Evolutionary conservation across 2,113 vertebrate species (phyloP), one percentile per base, ranked within the genome.

Genomic region (Lophura nycthemera): DNA sequence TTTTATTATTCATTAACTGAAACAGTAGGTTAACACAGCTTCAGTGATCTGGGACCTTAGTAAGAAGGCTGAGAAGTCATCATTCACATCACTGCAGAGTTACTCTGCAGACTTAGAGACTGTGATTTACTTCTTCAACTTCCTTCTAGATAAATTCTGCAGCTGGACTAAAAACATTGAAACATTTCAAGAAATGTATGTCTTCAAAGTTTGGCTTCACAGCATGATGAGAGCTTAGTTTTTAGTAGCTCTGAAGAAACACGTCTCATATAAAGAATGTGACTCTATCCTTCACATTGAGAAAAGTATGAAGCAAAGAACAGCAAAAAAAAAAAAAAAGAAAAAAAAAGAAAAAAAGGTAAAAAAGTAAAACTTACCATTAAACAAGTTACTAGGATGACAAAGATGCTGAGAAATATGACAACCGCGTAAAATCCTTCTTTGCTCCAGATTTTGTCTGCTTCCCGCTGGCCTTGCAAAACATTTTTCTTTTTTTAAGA

Each of bases 321-420:
- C 72, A 95, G 57, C 29, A 77, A 29, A 61, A 93, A 47, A 21
- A 47, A 47, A 8, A 21, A 47, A 91, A 89, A 90, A 67, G 8
- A 45, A 10, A 2, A 12, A 48, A 22, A 50, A 89, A 88, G 89
- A 65, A 50, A 89, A 88, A 90, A 65, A 90, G 1, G 66, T 52
- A 93, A 95, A 97, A 95, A 96, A 92, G 82, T 47, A 82, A 80
- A 85, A 98, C 97, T 98, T 98, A 99, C 99, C 99, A 99, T 99
- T 96, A 99, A 98, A 96, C 99, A 99, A 82, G 98, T 99, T 95
- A 99, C 97, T 91, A 99, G 96, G 88, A 99, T 98, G 94, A 99
- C 96, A 95, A 99, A 99, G 97, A 99, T 97, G 95, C 99, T 99
- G 98, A 99, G 98, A 96, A 99, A 99, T 97, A 99, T 98, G 96